Evolutionary conservation across 2,888 invertebrate species (phyloP).

Genomic region (Plutella xylostella): DNA sequence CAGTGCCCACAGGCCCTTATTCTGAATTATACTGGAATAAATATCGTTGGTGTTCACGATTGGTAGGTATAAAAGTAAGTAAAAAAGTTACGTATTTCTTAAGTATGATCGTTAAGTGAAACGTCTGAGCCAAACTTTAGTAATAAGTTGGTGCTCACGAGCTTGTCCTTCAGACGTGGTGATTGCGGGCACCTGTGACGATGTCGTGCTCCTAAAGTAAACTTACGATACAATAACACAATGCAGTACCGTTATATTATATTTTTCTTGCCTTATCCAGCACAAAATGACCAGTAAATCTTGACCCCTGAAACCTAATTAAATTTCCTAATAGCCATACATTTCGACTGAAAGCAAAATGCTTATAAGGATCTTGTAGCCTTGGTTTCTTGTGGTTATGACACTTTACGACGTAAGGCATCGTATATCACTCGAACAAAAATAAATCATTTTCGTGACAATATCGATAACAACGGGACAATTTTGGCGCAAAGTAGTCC

Average conservation of each 20-base stretch:
- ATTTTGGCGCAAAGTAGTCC: constrained; percentile 25
- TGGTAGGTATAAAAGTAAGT: too few species aligned
- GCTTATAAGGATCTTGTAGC: background rate
- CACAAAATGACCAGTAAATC: background rate
- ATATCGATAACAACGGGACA: constrained; percentile 34
- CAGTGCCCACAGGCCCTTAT: too few species aligned
- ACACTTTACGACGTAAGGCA: constrained; percentile 31
- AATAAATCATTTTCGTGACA: constrained; percentile 41
- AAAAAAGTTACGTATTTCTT: too few species aligned
- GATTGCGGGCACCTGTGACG: too few species aligned
- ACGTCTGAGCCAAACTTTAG: too few species aligned
- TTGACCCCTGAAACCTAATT: constrained; percentile 16
- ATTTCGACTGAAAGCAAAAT: background rate
- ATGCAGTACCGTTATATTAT: constrained; percentile 5
- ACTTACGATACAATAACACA: too few species aligned
- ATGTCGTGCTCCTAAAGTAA: background rate
- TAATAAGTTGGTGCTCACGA: too few species aligned
- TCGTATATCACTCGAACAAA: constrained; percentile 29
- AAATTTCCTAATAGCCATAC: background rate
- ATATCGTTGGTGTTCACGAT: too few species aligned
- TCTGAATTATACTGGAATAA: too few species aligned
- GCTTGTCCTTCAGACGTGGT: too few species aligned
- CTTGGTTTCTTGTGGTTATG: too few species aligned
- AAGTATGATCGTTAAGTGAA: too few species aligned
- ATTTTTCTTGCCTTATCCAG: constrained; percentile 17